These are phyloP conservation scores for Apamea sordens DNA, from an alignment of 2,888 invertebrate genomes.

Conservation along the genomic window DNA sequence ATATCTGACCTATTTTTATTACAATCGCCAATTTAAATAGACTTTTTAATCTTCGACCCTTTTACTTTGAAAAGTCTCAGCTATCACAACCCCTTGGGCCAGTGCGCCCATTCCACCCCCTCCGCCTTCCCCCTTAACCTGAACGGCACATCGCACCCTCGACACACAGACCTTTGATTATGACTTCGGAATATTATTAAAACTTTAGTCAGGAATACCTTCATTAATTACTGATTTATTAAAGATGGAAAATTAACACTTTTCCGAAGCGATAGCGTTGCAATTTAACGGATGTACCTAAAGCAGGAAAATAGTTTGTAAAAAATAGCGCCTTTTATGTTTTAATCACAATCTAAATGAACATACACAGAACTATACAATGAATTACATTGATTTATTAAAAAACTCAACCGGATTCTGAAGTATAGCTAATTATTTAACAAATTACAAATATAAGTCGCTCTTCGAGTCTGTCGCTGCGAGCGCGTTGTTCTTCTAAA, in stretches of 20 bases:
- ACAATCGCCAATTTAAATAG: slow-evolving; percentile 21
- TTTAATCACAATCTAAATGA: neutral
- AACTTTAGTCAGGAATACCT: slow-evolving; percentile 4
- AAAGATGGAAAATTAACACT: neutral
- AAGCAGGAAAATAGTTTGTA: neutral
- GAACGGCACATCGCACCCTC: slow-evolving; percentile 19
- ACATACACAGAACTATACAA: too few relatives aligned
- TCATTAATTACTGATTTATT: neutral
- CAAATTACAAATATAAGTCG: neutral
- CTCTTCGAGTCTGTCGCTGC: neutral
- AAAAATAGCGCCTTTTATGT: neutral
- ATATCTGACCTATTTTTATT: slow-evolving; percentile 10
- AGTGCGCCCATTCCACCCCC: slow-evolving; percentile 5
- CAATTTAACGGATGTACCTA: neutral
- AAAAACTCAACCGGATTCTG: neutral
- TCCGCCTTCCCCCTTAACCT: neutral
- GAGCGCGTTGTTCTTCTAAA: neutral
- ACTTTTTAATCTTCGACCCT: slow-evolving; percentile 31
- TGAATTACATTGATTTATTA: neutral
- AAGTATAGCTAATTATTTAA: neutral
- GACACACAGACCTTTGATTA: slow-evolving; percentile 27
- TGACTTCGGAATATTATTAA: slow-evolving; percentile 21
- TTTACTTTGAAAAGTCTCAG: slow-evolving; percentile 27
- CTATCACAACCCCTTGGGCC: slow-evolving; percentile 7
- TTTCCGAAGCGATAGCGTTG: neutral